A percentile compares a stretch with the other conserved stretches of the same genome.
phyloP scores from a whole-genome alignment of 2,888 invertebrate genomes.

The Apamea sordens region DNA sequence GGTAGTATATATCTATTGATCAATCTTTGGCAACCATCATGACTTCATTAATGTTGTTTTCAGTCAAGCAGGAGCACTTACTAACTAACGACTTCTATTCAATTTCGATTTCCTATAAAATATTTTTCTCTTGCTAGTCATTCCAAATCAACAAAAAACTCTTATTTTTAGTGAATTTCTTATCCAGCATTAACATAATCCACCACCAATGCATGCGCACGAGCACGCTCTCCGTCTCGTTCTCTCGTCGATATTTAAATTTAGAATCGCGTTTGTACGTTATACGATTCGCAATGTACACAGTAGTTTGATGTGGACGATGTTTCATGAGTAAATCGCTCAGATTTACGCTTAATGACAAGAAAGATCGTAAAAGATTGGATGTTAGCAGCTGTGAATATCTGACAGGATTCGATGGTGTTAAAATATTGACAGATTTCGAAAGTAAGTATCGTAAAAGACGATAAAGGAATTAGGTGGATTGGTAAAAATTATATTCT shows the following conservation, averaged over 20 bases:
- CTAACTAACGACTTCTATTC: background rate
- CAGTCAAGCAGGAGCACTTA: no score
- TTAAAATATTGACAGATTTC: constrained; percentile 24
- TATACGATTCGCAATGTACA: constrained; percentile 80
- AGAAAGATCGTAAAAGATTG: constrained; percentile 16
- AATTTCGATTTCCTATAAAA: background rate
- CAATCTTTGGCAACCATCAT: background rate
- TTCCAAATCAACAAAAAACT: background rate
- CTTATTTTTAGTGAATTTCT: background rate
- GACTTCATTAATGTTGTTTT: background rate
- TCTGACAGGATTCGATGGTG: background rate
- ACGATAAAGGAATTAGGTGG: background rate
- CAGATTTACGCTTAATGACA: constrained; percentile 31
- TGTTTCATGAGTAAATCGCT: constrained; percentile 48
- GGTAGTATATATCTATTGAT: background rate
- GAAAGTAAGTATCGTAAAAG: background rate
- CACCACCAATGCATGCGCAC: constrained; percentile 68
- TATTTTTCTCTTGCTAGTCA: background rate
- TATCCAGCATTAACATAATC: constrained; percentile 61
- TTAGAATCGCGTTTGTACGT: constrained; percentile 82
- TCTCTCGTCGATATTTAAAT: constrained; percentile 87
- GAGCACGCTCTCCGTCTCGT: constrained; percentile 78
- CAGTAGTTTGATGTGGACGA: constrained; percentile 69
- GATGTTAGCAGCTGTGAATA: background rate
- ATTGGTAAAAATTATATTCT: background rate